Evolutionary conservation across 2,888 invertebrate species (phyloP).

Genomic region (Scrobipalpa costella): DNA sequence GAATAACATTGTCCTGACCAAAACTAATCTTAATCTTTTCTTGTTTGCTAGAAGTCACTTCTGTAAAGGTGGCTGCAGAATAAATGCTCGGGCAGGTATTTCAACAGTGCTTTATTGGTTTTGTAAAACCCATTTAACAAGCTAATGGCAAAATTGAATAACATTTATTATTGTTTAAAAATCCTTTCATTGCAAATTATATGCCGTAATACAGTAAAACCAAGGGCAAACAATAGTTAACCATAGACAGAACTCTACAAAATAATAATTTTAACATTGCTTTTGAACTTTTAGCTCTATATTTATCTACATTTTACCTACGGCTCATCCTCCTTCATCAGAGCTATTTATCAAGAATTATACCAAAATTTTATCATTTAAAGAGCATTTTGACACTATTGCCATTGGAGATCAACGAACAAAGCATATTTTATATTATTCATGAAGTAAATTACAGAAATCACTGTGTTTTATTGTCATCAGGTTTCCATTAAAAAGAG

Average conservation of each 20-base stretch:
- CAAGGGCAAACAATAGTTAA: neutral
- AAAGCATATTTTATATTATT: neutral
- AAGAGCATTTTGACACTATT: no score
- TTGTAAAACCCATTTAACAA: neutral
- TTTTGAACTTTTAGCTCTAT: no score
- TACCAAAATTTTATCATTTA: no score
- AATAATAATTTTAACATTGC: no score
- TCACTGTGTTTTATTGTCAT: neutral
- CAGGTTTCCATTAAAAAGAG: neutral
- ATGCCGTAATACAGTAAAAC: neutral
- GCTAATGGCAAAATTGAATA: neutral
- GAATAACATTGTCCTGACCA: conserved; percentile 7
- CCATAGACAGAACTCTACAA: no score
- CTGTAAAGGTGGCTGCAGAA: neutral
- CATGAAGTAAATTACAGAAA: no score
- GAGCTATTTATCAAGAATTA: no score
- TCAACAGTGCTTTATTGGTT: neutral
- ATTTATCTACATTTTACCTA: no score
- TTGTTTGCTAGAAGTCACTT: neutral
- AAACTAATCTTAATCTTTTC: neutral
- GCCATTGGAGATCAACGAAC: no score
- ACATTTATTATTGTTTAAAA: neutral
- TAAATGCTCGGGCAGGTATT: neutral
- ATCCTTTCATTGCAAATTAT: neutral
- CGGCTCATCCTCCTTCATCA: no score